Evolutionary conservation across 2,113 vertebrate species (phyloP).

Genomic region (Pimephales promelas): DNA sequence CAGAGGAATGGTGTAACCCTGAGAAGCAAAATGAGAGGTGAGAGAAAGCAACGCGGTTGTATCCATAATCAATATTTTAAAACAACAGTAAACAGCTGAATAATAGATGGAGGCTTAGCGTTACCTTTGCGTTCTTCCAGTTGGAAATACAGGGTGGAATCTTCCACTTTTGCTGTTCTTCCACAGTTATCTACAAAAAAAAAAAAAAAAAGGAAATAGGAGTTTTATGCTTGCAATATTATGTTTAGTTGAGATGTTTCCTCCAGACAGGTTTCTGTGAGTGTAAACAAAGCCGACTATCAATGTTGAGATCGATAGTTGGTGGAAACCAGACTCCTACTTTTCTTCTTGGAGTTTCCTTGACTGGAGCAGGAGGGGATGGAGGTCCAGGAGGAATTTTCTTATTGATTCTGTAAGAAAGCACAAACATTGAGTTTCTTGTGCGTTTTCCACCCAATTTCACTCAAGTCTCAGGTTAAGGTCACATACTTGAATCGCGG

Average conservation of each 20-base stretch:
- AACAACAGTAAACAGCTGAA: not conserved
- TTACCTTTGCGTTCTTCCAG: slow-evolving; percentile 99
- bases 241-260: too few relatives aligned
- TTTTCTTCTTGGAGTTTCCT: slow-evolving; percentile 99
- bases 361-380: slow-evolving; percentile 96
- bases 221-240: too few relatives aligned
- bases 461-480: not conserved
- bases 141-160: slow-evolving; percentile 99
- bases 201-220: too few relatives aligned
- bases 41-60: slow-evolving; percentile 4
- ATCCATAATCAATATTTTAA: not conserved
- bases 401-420: slow-evolving; percentile 90
- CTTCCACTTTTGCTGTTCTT: slow-evolving; percentile 99
- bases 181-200: slow-evolving; percentile 93
- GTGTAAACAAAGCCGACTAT: not conserved
- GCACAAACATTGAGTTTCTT: not conserved
- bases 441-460: not conserved
- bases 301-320: not conserved
- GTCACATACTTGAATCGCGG: slow-evolving; percentile 90
- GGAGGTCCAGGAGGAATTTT: slow-evolving; percentile 97
- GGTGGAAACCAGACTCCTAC: too few relatives aligned
- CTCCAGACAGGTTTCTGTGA: not conserved
- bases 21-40: slow-evolving; percentile 4
- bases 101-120: not conserved
- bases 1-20: slow-evolving; percentile 98